A percentile compares a stretch with the other conserved stretches of the same genome.
phyloP scores from a whole-genome alignment of 2,113 vertebrate genomes.

The Pelmatolapia mariae region DNA sequence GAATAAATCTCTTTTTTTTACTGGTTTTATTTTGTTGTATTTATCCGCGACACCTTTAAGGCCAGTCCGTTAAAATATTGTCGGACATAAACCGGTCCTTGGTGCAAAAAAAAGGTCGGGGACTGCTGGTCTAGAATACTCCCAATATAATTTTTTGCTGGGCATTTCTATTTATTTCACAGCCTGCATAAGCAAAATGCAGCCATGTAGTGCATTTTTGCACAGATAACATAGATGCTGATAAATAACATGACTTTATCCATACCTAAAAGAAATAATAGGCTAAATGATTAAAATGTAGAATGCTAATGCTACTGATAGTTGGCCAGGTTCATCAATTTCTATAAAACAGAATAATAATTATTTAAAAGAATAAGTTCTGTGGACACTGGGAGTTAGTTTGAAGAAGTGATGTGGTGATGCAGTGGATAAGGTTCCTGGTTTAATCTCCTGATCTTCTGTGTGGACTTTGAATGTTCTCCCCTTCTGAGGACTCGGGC shows the following conservation, averaged over 20 bases:
- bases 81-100: too few relatives aligned
- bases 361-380: fast-evolving
- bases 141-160: neutral
- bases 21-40: too few relatives aligned
- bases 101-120: too few relatives aligned
- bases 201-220: neutral
- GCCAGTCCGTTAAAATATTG: too few relatives aligned
- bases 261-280: neutral
- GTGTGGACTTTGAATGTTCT: neutral
- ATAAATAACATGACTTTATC: neutral
- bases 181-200: too few relatives aligned
- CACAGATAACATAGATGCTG: too few relatives aligned
- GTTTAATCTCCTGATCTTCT: neutral
- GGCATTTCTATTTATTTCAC: neutral
- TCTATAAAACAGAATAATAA: neutral
- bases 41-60: too few relatives aligned
- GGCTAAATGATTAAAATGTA: fast-evolving
- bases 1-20: too few relatives aligned
- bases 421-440: neutral
- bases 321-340: neutral
- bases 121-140: too few relatives aligned
- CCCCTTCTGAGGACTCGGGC: too few relatives aligned
- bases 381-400: neutral
- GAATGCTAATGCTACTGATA: fast-evolving
- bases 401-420: neutral